Percentiles rank a stretch among this genome's conserved stretches.
phyloP scores from a whole-genome alignment of 92 coral and sea anemone species.

The Anthopleura xanthogrammica region DNA sequence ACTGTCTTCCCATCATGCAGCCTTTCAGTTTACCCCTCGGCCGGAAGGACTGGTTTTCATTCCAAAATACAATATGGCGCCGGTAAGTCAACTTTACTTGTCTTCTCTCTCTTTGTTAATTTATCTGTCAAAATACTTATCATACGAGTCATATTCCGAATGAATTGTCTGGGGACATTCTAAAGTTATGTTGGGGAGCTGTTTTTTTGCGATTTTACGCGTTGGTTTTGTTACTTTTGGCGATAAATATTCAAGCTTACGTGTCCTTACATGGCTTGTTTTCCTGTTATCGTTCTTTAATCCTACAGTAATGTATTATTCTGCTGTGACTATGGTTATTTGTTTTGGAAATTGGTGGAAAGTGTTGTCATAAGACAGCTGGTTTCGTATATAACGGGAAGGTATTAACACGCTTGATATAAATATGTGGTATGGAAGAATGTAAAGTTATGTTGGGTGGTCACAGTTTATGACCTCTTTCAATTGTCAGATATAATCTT shows the following conservation, averaged over 20 bases:
- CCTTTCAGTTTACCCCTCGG: not conserved
- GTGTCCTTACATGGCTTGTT: not conserved
- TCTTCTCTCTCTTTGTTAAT: not conserved
- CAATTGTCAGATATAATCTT: no score
- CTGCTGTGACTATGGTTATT: no score
- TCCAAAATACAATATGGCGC: conserved; percentile 1
- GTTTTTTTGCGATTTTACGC: not conserved
- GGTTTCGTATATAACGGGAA: no score
- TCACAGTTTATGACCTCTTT: no score
- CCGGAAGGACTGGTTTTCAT: not conserved
- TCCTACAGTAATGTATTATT: no score
- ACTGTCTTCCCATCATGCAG: no score
- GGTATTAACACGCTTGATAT: no score
- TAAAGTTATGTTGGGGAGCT: not conserved
- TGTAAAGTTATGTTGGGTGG: no score
- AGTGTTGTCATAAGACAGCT: not conserved
- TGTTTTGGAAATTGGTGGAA: no score
- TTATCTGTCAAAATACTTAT: not conserved
- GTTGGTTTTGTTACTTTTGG: not conserved
- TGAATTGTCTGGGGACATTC: not conserved
- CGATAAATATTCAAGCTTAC: not conserved
- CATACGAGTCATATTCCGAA: not conserved
- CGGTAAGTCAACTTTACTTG: conserved; percentile 3
- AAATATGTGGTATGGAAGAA: no score
- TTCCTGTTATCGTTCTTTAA: no score